These are phyloP conservation scores for Sparidentex hasta DNA, from an alignment of 2,797 vertebrate genomes.

Conservation along the genomic window DNA sequence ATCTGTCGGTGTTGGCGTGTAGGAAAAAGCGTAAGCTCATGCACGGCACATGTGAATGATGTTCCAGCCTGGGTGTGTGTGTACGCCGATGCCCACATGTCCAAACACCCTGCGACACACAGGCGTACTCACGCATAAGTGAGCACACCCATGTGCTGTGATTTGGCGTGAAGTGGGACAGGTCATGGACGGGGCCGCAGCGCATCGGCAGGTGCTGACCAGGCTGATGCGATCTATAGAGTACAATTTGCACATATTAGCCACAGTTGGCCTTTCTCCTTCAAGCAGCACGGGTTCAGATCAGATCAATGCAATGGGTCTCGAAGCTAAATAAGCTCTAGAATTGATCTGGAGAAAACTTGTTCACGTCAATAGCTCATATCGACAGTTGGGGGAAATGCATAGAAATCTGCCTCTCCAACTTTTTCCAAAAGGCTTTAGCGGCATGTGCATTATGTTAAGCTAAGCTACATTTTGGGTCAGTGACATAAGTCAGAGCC, in stretches of 20 bases:
- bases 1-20: slow-evolving; percentile 42
- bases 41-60: neutral
- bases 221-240: slow-evolving; percentile 53
- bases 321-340: slow-evolving; percentile 69
- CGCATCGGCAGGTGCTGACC: slow-evolving; percentile 60
- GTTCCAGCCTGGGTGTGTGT: neutral
- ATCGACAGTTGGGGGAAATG: slow-evolving; percentile 40
- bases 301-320: slow-evolving; percentile 70
- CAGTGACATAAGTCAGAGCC: slow-evolving; percentile 11
- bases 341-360: slow-evolving; percentile 57
- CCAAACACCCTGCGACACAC: slow-evolving; percentile 23
- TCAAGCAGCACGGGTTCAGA: slow-evolving; percentile 50
- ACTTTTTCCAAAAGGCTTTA: slow-evolving; percentile 16
- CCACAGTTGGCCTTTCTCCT: slow-evolving; percentile 56
- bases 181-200: slow-evolving; percentile 59
- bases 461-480: slow-evolving; percentile 25
- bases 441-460: slow-evolving; percentile 21
- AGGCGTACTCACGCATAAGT: slow-evolving; percentile 28
- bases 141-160: slow-evolving; percentile 39
- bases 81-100: slow-evolving; percentile 1
- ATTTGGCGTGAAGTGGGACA: slow-evolving; percentile 60
- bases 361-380: slow-evolving; percentile 61
- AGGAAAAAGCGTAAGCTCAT: neutral
- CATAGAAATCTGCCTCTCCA: neutral
- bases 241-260: slow-evolving; percentile 70